phyloP scores from a whole-genome alignment of 2,113 vertebrate species.

The Aleadryas rufinucha region DNA sequence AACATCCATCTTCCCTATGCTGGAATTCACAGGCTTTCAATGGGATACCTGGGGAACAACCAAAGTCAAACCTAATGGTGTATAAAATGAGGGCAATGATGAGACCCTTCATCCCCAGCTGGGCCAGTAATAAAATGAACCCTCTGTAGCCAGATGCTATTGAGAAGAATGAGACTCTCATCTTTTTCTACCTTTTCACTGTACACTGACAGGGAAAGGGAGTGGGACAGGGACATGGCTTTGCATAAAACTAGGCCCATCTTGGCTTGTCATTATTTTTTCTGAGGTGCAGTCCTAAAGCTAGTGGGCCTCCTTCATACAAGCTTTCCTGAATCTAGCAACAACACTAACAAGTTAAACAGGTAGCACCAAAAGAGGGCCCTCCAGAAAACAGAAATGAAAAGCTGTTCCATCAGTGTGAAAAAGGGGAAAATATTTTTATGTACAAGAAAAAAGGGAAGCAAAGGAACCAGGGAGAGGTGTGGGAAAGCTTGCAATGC shows the following conservation, averaged over 20 bases:
- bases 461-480: not conserved
- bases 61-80: not conserved
- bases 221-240: not conserved
- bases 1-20: not conserved
- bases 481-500: not conserved
- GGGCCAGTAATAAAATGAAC: not conserved
- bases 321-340: not conserved
- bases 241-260: not conserved
- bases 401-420: not conserved
- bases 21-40: not conserved
- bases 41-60: not conserved
- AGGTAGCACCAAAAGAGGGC: not conserved
- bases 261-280: not conserved
- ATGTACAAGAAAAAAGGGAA: not conserved
- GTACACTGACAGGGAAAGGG: not conserved
- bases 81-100: not conserved
- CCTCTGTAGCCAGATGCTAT: not conserved
- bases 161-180: not conserved
- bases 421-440: not conserved
- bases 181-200: not conserved
- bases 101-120: accelerated
- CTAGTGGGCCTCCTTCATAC: not conserved
- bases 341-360: not conserved
- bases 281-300: not conserved
- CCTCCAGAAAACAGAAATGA: not conserved